Evolutionary conservation across 2,888 invertebrate genomes (phyloP), one percentile per base, ranked within the genome.

Genomic region (Embidobia sp.): DNA sequence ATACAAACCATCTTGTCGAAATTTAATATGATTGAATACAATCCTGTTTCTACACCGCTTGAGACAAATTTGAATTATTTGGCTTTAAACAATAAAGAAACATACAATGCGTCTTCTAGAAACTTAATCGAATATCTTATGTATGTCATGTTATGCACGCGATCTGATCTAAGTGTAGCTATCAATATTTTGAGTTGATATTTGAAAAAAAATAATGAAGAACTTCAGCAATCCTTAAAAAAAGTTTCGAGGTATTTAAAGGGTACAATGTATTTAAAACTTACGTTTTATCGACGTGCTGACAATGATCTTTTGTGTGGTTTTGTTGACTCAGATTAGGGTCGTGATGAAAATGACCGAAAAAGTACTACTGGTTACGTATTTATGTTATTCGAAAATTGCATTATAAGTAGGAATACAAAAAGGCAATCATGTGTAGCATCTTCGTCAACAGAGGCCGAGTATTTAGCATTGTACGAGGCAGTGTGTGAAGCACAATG

Each of bases 141-240:
- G 35, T 35, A 35, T 13, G 35, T 29, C 3, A 48, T 48, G 48
- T 1, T 48, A 1, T 48, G 48, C 19, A 33, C 53, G 2, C 2
- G 53, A 53, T 35, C 53, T 2, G 53, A 53, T 35, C 15, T 35
- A 11, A 33, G 53, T 33, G 15, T 5, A 13, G 19, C 53, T 16
- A 35, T 53, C 2, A 53, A 53, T 35, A 53, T 53, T 16, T 31
- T 53, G 16, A 53, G 53, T 35, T 11, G 53, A 0, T 53, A 53
- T 29, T 8, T 31, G 15, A 53, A 1, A 10, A 31, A 53, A 18
- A 53, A 33, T 33, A 53, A 53, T 35, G 33, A 11, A 35, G 11
- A 29, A 18, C 35, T 35, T 33, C 33, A 35, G 33, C 33, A 61
- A 6, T 44, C 29, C 13, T 46, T 44, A 35, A 61, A 61, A 31